A percentile compares a stretch with the other conserved stretches of the same genome.
These are phyloP conservation scores for Diachasmimorpha longicaudata DNA, from an alignment of 1,140 invertebrate species.

Conservation along the genomic window DNA sequence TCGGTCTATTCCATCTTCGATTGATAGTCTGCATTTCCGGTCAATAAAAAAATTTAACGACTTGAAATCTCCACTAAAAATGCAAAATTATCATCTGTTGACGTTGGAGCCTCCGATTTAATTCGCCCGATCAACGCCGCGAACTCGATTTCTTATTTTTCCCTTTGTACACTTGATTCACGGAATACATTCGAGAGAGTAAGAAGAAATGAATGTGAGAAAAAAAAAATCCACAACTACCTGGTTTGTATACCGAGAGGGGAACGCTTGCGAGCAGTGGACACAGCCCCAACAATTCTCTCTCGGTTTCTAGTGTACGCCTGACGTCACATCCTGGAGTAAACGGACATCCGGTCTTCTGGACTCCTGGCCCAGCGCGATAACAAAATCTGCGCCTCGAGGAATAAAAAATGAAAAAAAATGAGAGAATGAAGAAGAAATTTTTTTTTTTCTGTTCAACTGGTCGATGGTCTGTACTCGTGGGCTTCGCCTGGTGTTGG, in stretches of 20 bases:
- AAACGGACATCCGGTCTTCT: constrained; percentile 22
- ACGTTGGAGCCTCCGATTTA: no score
- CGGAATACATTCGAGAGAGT: neutral
- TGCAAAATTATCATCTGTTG: no score
- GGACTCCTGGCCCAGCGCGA: constrained; percentile 50
- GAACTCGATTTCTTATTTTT: no score
- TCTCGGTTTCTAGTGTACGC: neutral
- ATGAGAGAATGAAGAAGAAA: neutral
- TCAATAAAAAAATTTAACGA: no score
- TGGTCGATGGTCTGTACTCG: neutral
- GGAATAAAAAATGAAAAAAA: neutral
- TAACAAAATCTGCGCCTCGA: constrained; percentile 41
- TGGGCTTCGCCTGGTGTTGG: neutral
- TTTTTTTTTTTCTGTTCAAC: neutral
- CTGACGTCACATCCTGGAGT: neutral
- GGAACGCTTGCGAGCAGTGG: neutral
- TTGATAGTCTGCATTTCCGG: no score
- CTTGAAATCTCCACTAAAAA: no score
- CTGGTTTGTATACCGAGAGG: neutral
- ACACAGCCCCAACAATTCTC: neutral
- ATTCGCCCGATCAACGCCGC: no score
- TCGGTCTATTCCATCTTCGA: no score
- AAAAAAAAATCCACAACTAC: neutral
- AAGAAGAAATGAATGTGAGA: neutral
- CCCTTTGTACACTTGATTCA: no score